These are phyloP conservation scores for Tetrao urogallus DNA, from an alignment of 2,113 vertebrate genomes.

Conservation along the genomic window DNA sequence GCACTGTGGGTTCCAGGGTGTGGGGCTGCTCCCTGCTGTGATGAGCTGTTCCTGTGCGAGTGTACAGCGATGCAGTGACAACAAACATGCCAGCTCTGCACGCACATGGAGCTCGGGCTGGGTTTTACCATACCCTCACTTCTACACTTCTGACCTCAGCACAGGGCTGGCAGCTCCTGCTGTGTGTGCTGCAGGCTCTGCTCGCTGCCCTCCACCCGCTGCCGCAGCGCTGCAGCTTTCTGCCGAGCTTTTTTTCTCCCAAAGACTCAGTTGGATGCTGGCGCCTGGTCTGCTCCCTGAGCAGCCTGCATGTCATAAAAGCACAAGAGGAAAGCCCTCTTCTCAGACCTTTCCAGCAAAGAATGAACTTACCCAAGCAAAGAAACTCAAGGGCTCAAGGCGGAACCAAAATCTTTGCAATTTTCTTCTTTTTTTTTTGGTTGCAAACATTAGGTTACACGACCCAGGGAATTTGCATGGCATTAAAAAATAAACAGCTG, in stretches of 20 bases:
- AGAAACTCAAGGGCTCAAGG: not conserved
- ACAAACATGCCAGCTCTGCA: not conserved
- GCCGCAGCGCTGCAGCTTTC: not conserved
- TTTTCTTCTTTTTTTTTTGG: no score
- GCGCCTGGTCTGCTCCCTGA: accelerated
- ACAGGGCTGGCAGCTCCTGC: not conserved
- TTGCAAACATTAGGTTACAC: not conserved
- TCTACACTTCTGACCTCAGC: not conserved
- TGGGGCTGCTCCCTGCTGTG: not conserved
- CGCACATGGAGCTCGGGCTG: not conserved
- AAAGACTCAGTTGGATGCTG: not conserved
- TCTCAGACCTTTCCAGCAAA: not conserved
- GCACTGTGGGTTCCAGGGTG: accelerated
- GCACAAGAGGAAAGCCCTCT: not conserved
- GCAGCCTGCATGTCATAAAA: accelerated
- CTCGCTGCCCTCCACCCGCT: not conserved
- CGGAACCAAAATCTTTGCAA: no score
- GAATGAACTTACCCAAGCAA: not conserved
- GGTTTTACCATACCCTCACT: not conserved
- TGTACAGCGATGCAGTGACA: not conserved
- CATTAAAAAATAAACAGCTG: not conserved
- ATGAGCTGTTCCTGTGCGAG: not conserved
- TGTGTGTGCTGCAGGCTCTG: accelerated
- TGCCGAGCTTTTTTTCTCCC: not conserved
- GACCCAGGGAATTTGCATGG: not conserved